Percentiles rank a stretch among this genome's conserved stretches.
Conservation (phyloP, 92 coral and sea anemone genomes). For the Pocillopora grandis region DNA sequence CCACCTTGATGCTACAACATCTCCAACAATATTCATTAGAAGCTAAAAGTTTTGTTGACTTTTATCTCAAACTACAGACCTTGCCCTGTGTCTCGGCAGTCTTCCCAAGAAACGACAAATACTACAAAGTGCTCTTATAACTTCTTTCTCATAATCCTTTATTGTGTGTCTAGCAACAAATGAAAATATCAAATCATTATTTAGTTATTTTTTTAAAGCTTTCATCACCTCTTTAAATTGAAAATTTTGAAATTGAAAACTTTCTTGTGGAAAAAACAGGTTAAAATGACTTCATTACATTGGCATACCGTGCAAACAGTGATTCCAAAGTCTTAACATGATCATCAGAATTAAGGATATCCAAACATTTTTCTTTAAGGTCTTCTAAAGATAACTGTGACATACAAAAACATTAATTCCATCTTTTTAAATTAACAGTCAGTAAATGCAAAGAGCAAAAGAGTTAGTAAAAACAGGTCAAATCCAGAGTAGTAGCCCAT, state of each 20-base stretch:
- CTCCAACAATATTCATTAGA: not conserved
- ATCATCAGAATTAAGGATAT: constrained; percentile 65
- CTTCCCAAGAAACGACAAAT: constrained; percentile 75
- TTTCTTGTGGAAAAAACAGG: too few species aligned
- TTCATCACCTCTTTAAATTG: too few species aligned
- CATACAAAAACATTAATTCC: not conserved
- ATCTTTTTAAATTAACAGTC: not conserved
- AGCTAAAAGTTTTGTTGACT: not conserved
- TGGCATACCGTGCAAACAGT: constrained; percentile 42
- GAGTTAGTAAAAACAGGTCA: too few species aligned
- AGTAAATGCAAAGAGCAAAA: not conserved
- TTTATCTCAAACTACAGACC: constrained; percentile 38
- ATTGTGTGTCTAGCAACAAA: constrained; percentile 17
- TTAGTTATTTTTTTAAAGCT: too few species aligned
- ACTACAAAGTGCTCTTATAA: constrained; percentile 63
- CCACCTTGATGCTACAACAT: not conserved
- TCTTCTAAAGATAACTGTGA: constrained; percentile 22
- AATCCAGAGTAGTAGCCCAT: too few species aligned
- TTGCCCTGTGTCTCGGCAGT: constrained; percentile 75
- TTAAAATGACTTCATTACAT: not conserved
- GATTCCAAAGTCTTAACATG: constrained; percentile 71
- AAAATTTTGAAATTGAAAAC: too few species aligned
- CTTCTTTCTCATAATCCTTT: constrained; percentile 41
- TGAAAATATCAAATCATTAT: too few species aligned
- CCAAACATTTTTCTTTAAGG: constrained; percentile 55